phyloP scores from a whole-genome alignment of 2,113 vertebrate genomes.

The Sus scrofa region DNA sequence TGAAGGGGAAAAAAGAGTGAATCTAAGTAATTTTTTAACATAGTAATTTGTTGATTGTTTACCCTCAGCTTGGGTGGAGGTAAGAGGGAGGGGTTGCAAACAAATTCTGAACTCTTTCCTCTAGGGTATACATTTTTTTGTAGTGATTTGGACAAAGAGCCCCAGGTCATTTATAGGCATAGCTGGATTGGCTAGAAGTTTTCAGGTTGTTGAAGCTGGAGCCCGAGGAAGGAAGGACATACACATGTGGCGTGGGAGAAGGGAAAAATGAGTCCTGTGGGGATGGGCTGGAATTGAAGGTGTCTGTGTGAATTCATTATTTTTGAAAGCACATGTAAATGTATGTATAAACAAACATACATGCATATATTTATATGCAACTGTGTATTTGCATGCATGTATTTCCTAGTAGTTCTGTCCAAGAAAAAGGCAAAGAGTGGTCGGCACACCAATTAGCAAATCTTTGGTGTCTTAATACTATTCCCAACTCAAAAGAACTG shows the following conservation, averaged over 20 bases:
- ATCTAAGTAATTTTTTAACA: neutral
- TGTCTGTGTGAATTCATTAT: neutral
- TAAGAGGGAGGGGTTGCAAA: neutral
- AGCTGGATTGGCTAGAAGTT: neutral
- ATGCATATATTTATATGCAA: neutral
- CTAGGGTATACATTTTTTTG: constrained; percentile 36
- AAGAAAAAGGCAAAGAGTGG: neutral
- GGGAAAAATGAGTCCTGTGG: neutral
- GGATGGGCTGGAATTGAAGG: neutral
- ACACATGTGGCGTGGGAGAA: neutral
- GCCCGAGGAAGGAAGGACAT: neutral
- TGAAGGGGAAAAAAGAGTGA: neutral
- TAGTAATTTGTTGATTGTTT: neutral
- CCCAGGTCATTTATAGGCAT: neutral
- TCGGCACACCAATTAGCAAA: neutral
- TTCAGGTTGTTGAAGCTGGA: neutral
- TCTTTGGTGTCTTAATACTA: neutral
- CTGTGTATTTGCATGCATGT: neutral
- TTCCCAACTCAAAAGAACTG: neutral
- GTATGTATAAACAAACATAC: neutral
- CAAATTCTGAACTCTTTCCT: neutral
- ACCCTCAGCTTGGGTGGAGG: neutral
- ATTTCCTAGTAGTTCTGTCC: neutral
- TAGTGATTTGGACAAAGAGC: neutral
- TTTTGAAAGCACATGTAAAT: constrained; percentile 7